Evolutionary conservation across 2,888 invertebrate species (phyloP), one percentile per base, ranked within the genome.

Genomic region (Agonopterix subpropinquella): DNA sequence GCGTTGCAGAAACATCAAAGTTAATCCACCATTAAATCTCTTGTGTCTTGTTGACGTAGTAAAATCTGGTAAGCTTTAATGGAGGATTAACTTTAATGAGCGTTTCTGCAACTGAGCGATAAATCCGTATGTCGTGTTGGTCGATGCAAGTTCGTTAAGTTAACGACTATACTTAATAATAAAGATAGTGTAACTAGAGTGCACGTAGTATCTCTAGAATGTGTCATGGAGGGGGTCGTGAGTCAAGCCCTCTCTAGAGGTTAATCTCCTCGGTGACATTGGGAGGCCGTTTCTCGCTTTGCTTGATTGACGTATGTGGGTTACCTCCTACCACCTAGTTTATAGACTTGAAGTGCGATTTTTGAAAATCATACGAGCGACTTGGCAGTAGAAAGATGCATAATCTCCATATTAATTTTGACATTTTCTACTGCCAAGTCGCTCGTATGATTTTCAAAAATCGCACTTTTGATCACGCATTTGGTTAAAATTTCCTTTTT

Each of bases 211-310:
- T n/a, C 47, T 50, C 44, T 46, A 50, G 57, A 61, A 61, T 60
- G 60, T 56, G 59, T 62, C 60, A 58, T 53, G 52, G 39, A 39
- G n/a, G 39, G 39, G n/a, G 39, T 39, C 9, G 39, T n/a, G 5
- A 39, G 39, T 61, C 58, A 62, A 65, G 68, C 64, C 61, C 64
- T 62, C 63, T 61, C 55, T 18, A 52, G 57, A 67, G 67, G 67
- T 71, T 74, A 73, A 77, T 77, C 64, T 69, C 57, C 59, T 62
- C 53, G 61, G 59, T 60, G 70, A 73, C 74, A 75, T 77, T 75
- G 70, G 62, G 55, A 59, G 65, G 64, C 60, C 62, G 58, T 70
- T 66, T 67, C 67, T 65, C 61, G 60, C 58, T 53, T 57, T 60
- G 57, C 50, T 56, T 67, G 65, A 67, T 69, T 72, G 71, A 71